These are phyloP conservation scores for Lacerta bilineata DNA, from an alignment of 2,797 vertebrate species.

Conservation along the genomic window DNA sequence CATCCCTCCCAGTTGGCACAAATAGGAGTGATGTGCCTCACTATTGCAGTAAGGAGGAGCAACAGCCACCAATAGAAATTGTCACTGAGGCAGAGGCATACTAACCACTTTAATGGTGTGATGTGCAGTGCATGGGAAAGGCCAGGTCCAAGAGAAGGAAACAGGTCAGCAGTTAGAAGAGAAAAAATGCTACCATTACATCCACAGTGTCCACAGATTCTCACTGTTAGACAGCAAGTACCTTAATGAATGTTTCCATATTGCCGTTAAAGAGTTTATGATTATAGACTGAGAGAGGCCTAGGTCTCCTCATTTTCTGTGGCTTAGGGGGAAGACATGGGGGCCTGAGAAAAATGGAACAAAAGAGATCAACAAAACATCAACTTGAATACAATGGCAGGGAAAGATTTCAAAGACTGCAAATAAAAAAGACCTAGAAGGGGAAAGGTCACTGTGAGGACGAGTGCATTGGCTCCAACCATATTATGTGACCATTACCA, in stretches of 20 bases:
- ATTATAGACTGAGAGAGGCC: conserved; percentile 97
- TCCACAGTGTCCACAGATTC: conserved; percentile 82
- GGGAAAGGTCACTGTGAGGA: conserved; percentile 17
- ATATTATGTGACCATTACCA: not conserved
- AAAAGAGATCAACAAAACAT: conserved; percentile 81
- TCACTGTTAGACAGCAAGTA: conserved; percentile 85
- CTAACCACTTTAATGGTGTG: conserved; percentile 53
- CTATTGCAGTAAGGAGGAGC: not conserved
- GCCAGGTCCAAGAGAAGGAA: conserved; percentile 62
- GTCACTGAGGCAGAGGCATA: conserved; percentile 32
- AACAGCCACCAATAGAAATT: not conserved
- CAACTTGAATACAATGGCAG: conserved; percentile 73
- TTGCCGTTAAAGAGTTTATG: conserved; percentile 99
- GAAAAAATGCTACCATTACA: conserved; percentile 81
- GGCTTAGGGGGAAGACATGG: conserved; percentile 98
- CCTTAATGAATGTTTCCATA: conserved; percentile 99
- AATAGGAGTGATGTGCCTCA: not conserved
- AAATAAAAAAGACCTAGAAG: conserved; percentile 13
- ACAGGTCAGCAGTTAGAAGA: conserved; percentile 69
- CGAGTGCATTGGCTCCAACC: rapidly evolving
- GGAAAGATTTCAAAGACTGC: conserved; percentile 62
- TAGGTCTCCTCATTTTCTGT: conserved; percentile 99
- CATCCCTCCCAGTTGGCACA: rapidly evolving
- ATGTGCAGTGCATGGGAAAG: conserved; percentile 54
- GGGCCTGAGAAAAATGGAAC: conserved; percentile 92